These are phyloP conservation scores for Trachops cirrhosus DNA, from an alignment of 2,797 vertebrate genomes.

Conservation along the genomic window DNA sequence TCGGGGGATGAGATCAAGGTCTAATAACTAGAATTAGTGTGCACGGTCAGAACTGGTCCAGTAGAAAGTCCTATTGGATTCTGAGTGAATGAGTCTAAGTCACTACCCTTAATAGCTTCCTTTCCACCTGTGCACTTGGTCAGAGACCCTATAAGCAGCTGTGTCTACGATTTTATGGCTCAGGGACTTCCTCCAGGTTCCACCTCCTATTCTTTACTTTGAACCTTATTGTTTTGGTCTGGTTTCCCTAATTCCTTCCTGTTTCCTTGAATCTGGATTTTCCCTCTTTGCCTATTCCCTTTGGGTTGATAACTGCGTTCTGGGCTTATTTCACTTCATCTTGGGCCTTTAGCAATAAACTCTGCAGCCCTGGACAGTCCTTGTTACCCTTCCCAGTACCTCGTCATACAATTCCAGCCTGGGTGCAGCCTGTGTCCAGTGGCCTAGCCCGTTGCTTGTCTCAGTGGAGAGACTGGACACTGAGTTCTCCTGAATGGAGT, in stretches of 20 bases:
- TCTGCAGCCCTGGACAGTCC: not conserved
- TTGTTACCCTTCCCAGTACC: not conserved
- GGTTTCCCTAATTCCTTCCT: conserved; percentile 74
- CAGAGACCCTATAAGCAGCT: conserved; percentile 56
- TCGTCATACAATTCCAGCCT: not conserved
- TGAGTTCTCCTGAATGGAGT: not conserved
- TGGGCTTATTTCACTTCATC: not conserved
- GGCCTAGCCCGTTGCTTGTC: not conserved
- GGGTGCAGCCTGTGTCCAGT: not conserved
- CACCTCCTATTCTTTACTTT: conserved; percentile 68
- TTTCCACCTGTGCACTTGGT: conserved; percentile 65
- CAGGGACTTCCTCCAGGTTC: conserved; percentile 65
- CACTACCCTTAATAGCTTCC: conserved; percentile 47
- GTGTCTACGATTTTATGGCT: not conserved
- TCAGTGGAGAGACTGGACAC: not conserved
- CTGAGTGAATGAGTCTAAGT: not conserved
- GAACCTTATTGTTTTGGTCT: conserved; percentile 74
- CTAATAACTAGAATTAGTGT: not conserved
- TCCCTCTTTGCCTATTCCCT: conserved; percentile 56
- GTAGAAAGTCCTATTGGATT: not conserved
- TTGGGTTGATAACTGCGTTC: conserved; percentile 29
- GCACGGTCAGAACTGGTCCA: not conserved
- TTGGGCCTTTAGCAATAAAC: not conserved
- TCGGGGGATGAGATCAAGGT: not conserved
- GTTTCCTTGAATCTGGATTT: conserved; percentile 69